These are phyloP conservation scores for Antennarius maculatus DNA, from an alignment of 2,797 vertebrate genomes.

Conservation along the genomic window DNA sequence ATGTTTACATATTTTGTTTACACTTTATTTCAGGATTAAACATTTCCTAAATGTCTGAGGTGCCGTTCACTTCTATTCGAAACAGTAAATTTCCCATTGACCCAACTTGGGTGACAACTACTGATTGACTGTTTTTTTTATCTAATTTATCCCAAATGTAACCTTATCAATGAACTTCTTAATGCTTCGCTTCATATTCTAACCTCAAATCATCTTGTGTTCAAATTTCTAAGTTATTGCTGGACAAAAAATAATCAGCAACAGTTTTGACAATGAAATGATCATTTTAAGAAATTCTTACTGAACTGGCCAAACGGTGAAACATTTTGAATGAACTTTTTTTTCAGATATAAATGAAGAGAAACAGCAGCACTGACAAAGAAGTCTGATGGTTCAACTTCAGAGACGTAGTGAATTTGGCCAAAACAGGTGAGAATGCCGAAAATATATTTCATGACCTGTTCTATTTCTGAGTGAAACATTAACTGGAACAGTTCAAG, in stretches of 20 bases:
- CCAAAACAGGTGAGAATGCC: slow-evolving; percentile 12
- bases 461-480: slow-evolving; percentile 43
- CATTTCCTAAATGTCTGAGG: no score
- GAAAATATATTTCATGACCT: slow-evolving; percentile 26
- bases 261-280: not conserved
- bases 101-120: no score
- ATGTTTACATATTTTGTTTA: no score
- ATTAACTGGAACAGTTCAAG: slow-evolving; percentile 80
- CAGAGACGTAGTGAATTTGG: slow-evolving; percentile 34
- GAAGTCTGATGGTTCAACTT: no score
- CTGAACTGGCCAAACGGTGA: not conserved
- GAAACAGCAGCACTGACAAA: not conserved
- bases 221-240: not conserved
- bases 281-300: not conserved
- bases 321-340: not conserved
- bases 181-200: no score
- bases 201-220: not conserved
- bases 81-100: no score
- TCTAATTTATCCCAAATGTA: no score
- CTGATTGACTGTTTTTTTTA: no score
- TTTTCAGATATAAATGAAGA: not conserved
- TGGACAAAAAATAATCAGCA: not conserved
- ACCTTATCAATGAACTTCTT: no score
- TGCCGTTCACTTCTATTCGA: no score
- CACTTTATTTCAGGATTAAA: no score